Conservation (phyloP, 2,113 vertebrate species). For the Dunckerocampus dactyliophorus region DNA sequence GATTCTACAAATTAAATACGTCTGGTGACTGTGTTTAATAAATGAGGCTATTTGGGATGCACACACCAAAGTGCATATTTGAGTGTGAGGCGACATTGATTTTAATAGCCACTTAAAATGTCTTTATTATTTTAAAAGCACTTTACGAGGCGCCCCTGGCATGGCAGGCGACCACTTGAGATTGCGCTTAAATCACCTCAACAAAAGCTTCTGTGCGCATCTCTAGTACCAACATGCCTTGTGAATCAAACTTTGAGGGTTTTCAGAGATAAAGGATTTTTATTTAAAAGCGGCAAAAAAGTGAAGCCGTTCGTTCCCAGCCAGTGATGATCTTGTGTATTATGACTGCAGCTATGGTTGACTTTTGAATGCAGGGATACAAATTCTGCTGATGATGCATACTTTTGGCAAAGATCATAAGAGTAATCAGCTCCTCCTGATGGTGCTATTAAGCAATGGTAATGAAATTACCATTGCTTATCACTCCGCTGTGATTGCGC, state of each 20-base stretch:
- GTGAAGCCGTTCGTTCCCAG: not conserved
- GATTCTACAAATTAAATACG: not conserved
- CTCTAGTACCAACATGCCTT: not conserved
- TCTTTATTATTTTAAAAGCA: conserved; percentile 60
- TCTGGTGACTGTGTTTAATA: not conserved
- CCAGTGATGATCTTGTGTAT: conserved; percentile 8
- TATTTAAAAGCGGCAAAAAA: too few species aligned
- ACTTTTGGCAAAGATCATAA: conserved; percentile 19
- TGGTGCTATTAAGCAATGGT: conserved; percentile 2
- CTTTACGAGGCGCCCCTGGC: conserved; percentile 39
- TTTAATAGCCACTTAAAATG: conserved; percentile 58
- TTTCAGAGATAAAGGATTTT: too few species aligned
- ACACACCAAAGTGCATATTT: conserved; percentile 3
- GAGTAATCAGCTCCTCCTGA: conserved; percentile 18
- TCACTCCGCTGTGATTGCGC: too few species aligned
- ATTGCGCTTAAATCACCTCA: conserved; percentile 26
- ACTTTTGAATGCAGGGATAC: conserved; percentile 38
- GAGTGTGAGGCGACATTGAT: conserved; percentile 48
- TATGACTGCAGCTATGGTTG: conserved; percentile 24
- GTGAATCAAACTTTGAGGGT: not conserved
- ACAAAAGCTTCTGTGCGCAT: conserved; percentile 13
- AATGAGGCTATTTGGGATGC: not conserved
- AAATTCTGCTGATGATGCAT: conserved; percentile 26
- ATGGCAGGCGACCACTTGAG: conserved; percentile 12
- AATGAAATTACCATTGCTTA: too few species aligned